Conservation (phyloP, 2,888 invertebrate genomes). For the Heliconius sara region DNA sequence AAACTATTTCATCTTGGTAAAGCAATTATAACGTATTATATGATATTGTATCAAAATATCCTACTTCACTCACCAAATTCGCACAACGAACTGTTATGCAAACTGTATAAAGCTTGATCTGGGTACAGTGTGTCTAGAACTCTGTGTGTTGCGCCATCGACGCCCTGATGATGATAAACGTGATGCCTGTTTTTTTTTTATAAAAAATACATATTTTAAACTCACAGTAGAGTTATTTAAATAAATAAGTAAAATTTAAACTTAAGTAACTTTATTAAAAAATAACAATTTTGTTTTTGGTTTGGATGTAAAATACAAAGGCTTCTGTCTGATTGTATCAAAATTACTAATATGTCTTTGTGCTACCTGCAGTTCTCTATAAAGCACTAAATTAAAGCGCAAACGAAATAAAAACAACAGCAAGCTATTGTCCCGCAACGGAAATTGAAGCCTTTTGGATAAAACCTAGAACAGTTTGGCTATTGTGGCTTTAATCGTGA, state of each 20-base stretch:
- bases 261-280: too few species aligned
- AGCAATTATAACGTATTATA: background rate
- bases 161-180: conserved; percentile 91
- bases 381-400: conserved; percentile 39
- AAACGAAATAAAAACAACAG: conserved; percentile 40
- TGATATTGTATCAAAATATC: background rate
- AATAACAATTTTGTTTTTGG: too few species aligned
- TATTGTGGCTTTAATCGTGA: conserved; percentile 43
- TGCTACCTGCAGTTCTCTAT: conserved; percentile 22
- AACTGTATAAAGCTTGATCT: conserved; percentile 89
- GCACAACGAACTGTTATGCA: conserved; percentile 91
- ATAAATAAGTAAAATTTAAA: too few species aligned
- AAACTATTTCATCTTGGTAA: background rate
- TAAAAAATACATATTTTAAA: background rate
- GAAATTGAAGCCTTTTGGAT: conserved; percentile 45
- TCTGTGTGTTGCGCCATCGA: conserved; percentile 86
- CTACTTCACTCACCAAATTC: conserved; percentile 81
- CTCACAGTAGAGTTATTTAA: background rate
- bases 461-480: conserved; percentile 41
- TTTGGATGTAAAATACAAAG: background rate
- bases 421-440: conserved; percentile 40
- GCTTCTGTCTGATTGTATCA: background rate
- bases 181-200: conserved; percentile 85
- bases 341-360: background rate
- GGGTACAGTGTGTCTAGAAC: conserved; percentile 88